Base-by-base conservation (phyloP, 53 echinoderm and acorn worm species). In the Henricia sp. region DNA sequence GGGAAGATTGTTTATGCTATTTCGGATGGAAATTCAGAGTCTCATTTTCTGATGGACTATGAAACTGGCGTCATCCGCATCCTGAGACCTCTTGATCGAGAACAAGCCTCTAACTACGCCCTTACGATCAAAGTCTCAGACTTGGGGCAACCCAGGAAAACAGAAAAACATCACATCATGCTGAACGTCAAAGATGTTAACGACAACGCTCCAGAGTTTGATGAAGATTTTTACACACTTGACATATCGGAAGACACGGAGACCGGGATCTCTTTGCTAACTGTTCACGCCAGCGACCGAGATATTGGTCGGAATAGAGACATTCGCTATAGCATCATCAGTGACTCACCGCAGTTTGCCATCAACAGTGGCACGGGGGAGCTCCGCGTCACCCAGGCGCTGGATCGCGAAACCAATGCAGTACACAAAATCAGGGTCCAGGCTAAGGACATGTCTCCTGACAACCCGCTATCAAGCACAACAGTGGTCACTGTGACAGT, bases 261-360 rank as follows among this genome's bases (percentile, higher is more conserved):
- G 33, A 68, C 58, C 28, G 97, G 94, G 3, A 70, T 62, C 14
- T 59, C 74, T 26, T 91, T 97, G 25, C 90, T 97, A 25, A 71
- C 83, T 12, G 97, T 97, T 52, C 88, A 92, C 67, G 97, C 97
- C n/a, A 85, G 86, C 4, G 97, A 97, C 88, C 83, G 82, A 9
- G 97, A 97, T 71, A 85, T 85, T 8, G 97, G 97, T n/a, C 77
- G 92, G 3, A 97, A 97, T 54, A 90, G 92, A 4, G 92, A 92
- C 35, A 88, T 97, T 25, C 88, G 90, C 34, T 97, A 94, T 84
- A 91, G 85, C 70, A 90, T 97, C 63, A 88, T 92, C 37, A 92
- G 92, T 41, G 90, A 97, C 71, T 92, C 92, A 2, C 88, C 92
- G 11, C 83, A 84, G 19, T 97, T 97, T 67, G 86, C 85, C 59